Percentiles rank a stretch among this genome's conserved stretches.
Evolutionary conservation across 2,113 vertebrate species (phyloP).

Genomic region (Romanogobio albipinnatus): DNA sequence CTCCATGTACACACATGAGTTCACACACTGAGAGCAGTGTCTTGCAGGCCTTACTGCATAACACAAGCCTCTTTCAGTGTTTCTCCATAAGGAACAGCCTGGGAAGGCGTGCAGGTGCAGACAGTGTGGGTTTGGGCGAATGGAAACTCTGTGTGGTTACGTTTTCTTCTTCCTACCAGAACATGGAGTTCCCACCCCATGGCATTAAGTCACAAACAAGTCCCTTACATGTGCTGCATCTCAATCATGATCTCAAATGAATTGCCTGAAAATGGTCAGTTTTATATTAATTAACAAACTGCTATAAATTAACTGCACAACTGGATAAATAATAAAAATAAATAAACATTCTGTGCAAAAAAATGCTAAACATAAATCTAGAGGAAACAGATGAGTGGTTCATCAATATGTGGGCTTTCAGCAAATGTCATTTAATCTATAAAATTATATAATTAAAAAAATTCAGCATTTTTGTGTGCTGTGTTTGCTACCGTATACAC

Average conservation of each 20-base stretch:
- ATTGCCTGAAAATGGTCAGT: not conserved
- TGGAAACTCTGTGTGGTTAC: slow-evolving; percentile 28
- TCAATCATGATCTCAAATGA: not conserved
- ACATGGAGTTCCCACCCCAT: slow-evolving; percentile 16
- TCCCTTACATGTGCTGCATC: not conserved
- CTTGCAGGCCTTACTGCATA: not conserved
- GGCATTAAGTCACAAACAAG: slow-evolving; percentile 14
- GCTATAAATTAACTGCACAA: not conserved
- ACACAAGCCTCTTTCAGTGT: slow-evolving; percentile 38
- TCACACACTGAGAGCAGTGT: slow-evolving; percentile 18
- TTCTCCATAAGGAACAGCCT: slow-evolving; percentile 33
- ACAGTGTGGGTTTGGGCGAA: slow-evolving; percentile 7
- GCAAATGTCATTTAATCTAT: not conserved
- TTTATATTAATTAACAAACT: not conserved
- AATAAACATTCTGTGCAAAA: not conserved
- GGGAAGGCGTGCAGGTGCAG: slow-evolving; percentile 5
- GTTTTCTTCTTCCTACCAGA: slow-evolving; percentile 5
- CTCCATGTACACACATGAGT: slow-evolving; percentile 2
- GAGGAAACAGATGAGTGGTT: not conserved
- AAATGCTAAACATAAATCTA: not conserved
- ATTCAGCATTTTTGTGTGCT: not conserved
- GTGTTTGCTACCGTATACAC: too few relatives aligned
- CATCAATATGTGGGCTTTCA: too few relatives aligned
- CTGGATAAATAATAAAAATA: not conserved
- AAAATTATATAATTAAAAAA: not conserved